Percentiles rank a stretch among this genome's conserved stretches.
phyloP scores from a whole-genome alignment of 2,797 vertebrate genomes.

The Glyptemys insculpta region DNA sequence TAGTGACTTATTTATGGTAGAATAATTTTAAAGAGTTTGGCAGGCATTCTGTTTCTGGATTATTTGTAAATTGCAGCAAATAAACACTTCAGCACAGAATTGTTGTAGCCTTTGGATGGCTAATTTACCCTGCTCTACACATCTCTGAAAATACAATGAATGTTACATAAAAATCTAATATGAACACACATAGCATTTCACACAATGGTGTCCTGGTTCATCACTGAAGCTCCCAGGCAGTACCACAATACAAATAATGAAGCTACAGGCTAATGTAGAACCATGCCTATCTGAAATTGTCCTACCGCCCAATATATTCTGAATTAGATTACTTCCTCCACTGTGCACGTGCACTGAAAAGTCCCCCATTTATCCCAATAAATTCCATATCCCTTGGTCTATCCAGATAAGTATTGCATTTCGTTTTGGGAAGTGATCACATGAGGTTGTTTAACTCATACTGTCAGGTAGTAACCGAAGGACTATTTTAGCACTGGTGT shows the following conservation, averaged over 20 bases:
- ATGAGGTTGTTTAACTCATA: not conserved
- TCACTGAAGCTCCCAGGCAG: not conserved
- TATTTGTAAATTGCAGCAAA: not conserved
- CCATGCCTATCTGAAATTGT: not conserved
- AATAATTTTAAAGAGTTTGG: not conserved
- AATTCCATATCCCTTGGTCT: not conserved
- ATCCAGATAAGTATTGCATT: not conserved
- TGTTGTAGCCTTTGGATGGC: not conserved
- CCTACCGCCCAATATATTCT: not conserved
- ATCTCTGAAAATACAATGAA: not conserved
- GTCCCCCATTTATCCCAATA: accelerated
- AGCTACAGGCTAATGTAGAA: not conserved
- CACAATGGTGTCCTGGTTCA: not conserved
- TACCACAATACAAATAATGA: not conserved
- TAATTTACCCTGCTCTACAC: not conserved
- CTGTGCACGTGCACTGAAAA: not conserved
- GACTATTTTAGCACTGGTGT: accelerated
- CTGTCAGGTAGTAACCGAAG: not conserved
- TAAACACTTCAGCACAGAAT: not conserved
- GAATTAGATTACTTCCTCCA: not conserved
- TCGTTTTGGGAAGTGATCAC: not conserved
- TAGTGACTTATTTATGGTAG: not conserved
- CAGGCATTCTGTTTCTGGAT: not conserved
- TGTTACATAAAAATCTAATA: not conserved
- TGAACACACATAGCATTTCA: not conserved